Base-by-base conservation (phyloP, 2,797 vertebrate genomes). In the Eurystomus glaucurus region DNA sequence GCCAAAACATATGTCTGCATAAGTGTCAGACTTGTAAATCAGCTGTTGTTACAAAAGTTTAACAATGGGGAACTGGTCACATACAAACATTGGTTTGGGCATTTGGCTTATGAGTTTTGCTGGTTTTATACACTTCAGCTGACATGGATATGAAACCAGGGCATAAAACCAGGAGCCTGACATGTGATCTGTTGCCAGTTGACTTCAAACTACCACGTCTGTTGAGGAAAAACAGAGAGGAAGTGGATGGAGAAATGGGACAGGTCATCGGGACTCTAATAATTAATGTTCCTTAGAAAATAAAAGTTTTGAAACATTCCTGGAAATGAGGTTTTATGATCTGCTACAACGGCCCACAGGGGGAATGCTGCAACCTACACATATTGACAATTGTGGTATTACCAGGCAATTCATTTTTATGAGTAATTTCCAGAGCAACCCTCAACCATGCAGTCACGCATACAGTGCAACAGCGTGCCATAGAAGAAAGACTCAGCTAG, bases 261-360 rank as follows among this genome's bases (percentile, higher is more conserved):
- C 78, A 92, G 83, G 87, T 92, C 92, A 81, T 95, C 64, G 96
- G 90, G 55, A 54, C 54, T 93, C 81, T 76, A 81, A 77, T 83
- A 96, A 96, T 94, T 96, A 96, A 76, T 93, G 93, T 96, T 97
- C 84, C 91, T 94, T 96, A 97, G 96, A 98, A 98, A 96, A 97
- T 57, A 96, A 96, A 94, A 97, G 87, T 97, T 97, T 97, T 97
- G 95, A 97, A 98, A 96, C 93, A 93, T 98, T 98, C 97, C 97
- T 97, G 97, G 97, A 98, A 98, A 92, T 91, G 92, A 89, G 65
- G 91, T 97, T 97, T 97, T 97, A 98, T 95, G 93, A 94, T 96
- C 94, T 97, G 85, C 94, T 94, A 95, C 94, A 97, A 93, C 62
- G 74, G 82, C 92, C 94, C 96, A 92, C 64, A 91, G 75, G 90